Conservation (phyloP, 2,113 vertebrate genomes). For the Prionailurus viverrinus region DNA sequence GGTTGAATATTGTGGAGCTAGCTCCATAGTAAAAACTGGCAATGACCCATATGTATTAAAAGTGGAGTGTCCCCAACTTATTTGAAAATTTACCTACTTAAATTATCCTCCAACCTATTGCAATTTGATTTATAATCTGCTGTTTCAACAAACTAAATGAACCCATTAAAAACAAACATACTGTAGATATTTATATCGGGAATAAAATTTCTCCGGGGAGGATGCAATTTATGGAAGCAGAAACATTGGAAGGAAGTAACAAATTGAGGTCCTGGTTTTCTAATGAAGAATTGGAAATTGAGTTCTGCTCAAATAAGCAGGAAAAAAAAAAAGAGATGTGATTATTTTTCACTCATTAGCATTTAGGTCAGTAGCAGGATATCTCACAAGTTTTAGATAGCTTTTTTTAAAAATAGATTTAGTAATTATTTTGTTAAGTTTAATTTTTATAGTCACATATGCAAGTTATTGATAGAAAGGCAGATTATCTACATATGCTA, state of each 20-base stretch:
- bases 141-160: slow-evolving; percentile 87
- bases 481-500: not conserved
- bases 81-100: slow-evolving; percentile 83
- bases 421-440: slow-evolving; percentile 43
- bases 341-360: slow-evolving; percentile 81
- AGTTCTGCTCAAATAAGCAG: slow-evolving; percentile 74
- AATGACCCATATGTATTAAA: slow-evolving; percentile 73
- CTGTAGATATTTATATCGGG: slow-evolving; percentile 85
- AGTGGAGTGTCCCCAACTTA: slow-evolving; percentile 74
- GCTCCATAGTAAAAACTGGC: slow-evolving; percentile 72
- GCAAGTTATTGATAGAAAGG: slow-evolving; percentile 40
- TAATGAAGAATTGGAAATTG: slow-evolving; percentile 80
- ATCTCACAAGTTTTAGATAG: slow-evolving; percentile 47
- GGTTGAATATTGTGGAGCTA: not conserved
- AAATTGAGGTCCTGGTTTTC: slow-evolving; percentile 73
- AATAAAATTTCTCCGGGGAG: slow-evolving; percentile 86
- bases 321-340: not conserved
- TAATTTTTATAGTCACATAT: slow-evolving; percentile 55
- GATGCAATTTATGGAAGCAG: slow-evolving; percentile 84
- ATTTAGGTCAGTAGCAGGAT: slow-evolving; percentile 68
- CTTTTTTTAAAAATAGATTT: not conserved
- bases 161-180: slow-evolving; percentile 85
- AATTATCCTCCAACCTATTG: slow-evolving; percentile 82
- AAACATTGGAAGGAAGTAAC: slow-evolving; percentile 83
- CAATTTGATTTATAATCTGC: slow-evolving; percentile 84